These are phyloP conservation scores for Dryas iulia DNA, from an alignment of 1,140 invertebrate genomes.

Conservation along the genomic window DNA sequence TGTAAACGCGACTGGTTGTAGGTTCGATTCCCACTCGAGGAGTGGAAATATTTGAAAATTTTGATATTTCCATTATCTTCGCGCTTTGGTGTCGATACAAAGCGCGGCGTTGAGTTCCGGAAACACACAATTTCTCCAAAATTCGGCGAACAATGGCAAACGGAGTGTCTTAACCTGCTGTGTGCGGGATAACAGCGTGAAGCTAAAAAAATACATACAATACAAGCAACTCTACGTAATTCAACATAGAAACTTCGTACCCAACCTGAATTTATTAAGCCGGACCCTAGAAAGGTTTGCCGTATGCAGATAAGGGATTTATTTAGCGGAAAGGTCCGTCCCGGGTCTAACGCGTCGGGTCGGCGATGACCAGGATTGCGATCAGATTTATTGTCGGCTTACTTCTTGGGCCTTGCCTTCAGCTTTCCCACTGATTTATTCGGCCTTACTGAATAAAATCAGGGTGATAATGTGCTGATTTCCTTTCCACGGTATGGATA, in stretches of 20 bases:
- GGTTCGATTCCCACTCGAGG: no score
- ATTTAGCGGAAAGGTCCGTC: slow-evolving; percentile 79
- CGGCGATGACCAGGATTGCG: slow-evolving; percentile 75
- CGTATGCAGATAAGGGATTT: slow-evolving; percentile 80
- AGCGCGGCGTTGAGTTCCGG: no score
- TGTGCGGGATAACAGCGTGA: no score
- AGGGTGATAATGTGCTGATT: slow-evolving; percentile 54
- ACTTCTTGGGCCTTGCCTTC: slow-evolving; percentile 44
- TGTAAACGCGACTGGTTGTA: no score
- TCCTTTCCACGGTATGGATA: neutral
- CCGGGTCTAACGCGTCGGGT: slow-evolving; percentile 72
- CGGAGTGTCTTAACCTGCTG: no score
- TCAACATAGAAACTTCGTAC: slow-evolving; percentile 62
- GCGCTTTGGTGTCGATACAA: no score
- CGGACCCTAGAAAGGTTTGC: slow-evolving; percentile 78
- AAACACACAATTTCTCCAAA: no score
- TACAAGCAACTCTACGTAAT: slow-evolving; percentile 46
- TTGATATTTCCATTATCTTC: no score
- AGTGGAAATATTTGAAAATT: no score
- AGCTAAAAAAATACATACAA: neutral
- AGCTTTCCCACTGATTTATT: slow-evolving; percentile 73
- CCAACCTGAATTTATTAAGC: slow-evolving; percentile 80
- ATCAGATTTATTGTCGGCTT: slow-evolving; percentile 74
- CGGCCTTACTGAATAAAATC: slow-evolving; percentile 63
- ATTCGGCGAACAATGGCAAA: no score